A percentile compares a stretch with the other conserved stretches of the same genome.
Conservation (phyloP, 2,888 invertebrate genomes). For the Nephrocerus scutellatus region DNA sequence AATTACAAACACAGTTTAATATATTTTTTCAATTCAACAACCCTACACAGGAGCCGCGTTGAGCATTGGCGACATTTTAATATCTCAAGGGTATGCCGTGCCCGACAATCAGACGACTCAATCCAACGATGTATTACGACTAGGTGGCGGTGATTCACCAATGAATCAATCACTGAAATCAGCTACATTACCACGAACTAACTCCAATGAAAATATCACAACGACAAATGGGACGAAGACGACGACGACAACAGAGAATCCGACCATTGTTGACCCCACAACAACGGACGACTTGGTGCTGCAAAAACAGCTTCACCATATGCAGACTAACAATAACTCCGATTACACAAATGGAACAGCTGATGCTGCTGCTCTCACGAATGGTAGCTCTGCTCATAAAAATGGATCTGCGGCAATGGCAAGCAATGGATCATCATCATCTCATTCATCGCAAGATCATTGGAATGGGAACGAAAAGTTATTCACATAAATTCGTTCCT, state of each 20-base stretch:
- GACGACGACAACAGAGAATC: slow-evolving; percentile 25
- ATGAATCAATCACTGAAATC: slow-evolving; percentile 25
- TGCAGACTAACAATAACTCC: slow-evolving; percentile 29
- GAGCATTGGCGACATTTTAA: slow-evolving; percentile 40
- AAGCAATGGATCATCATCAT: no score
- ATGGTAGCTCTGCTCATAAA: no score
- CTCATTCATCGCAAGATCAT: no score
- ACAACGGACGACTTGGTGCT: slow-evolving; percentile 31
- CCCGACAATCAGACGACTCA: slow-evolving; percentile 32
- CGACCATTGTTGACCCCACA: slow-evolving; percentile 17
- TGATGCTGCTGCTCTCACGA: no score
- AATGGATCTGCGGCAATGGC: no score
- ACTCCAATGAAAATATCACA: slow-evolving; percentile 11
- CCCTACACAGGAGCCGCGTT: slow-evolving; percentile 32
- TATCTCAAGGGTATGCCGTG: slow-evolving; percentile 40
- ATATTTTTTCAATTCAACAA: no score
- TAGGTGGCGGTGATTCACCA: slow-evolving; percentile 27
- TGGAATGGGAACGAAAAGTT: no score
- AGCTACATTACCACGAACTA: slow-evolving; percentile 14
- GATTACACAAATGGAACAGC: no score
- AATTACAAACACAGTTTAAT: no score
- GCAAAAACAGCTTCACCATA: slow-evolving; percentile 31
- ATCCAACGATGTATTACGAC: slow-evolving; percentile 20
- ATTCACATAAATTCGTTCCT: no score
- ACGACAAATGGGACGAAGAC: slow-evolving; percentile 27